Percentiles rank a stretch among this genome's conserved stretches.
Conservation (phyloP, 2,888 invertebrate genomes). For the Cephus pulcher region DNA sequence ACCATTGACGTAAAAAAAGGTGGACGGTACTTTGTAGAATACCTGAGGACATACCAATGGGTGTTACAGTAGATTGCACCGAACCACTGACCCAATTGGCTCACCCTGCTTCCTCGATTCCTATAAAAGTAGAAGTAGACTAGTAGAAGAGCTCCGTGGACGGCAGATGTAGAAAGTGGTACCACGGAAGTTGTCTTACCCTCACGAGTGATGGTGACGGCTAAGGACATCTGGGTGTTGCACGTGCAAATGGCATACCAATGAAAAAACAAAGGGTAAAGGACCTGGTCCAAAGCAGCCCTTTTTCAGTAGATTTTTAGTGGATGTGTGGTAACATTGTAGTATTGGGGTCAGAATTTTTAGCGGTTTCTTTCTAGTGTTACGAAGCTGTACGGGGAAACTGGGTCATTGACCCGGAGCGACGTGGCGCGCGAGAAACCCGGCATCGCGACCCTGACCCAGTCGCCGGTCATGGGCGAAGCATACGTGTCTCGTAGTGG, state of each 20-base stretch:
- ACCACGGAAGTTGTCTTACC: no score
- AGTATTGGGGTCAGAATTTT: conserved; percentile 2
- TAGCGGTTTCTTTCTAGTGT: neutral
- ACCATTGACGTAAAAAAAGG: conserved; percentile 1
- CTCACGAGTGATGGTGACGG: no score
- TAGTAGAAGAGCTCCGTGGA: neutral
- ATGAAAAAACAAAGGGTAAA: no score
- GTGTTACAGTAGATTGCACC: conserved; percentile 46
- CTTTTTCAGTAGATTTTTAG: no score
- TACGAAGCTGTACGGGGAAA: conserved; percentile 21
- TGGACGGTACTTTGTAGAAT: conserved; percentile 39
- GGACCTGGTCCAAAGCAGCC: no score
- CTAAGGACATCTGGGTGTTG: no score
- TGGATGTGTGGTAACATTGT: neutral
- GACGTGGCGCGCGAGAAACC: conserved; percentile 13
- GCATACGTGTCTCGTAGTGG: no score
- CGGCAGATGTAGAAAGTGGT: neutral
- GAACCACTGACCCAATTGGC: conserved; percentile 31
- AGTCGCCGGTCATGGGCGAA: conserved; percentile 25
- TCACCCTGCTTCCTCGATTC: conserved; percentile 20
- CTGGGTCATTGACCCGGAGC: conserved; percentile 4
- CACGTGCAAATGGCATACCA: no score
- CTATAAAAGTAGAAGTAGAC: conserved; percentile 3
- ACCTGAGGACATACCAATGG: no score
- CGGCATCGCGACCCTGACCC: conserved; percentile 55